Evolutionary conservation across 2,113 vertebrate genomes (phyloP).

Genomic region (Ammodytes dubius): DNA sequence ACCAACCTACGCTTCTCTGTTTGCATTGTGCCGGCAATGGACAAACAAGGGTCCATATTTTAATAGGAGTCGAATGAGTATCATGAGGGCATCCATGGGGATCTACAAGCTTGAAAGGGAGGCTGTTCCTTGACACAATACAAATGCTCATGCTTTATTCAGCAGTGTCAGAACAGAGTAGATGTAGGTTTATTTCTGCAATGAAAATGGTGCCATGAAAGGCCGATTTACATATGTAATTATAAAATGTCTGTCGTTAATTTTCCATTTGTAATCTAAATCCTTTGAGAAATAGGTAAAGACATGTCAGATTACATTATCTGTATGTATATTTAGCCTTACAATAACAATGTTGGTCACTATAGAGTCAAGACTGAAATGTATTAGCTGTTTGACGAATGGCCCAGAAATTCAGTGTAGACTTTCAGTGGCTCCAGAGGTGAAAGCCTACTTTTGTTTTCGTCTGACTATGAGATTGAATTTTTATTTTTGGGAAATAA

Average conservation of each 20-base stretch:
- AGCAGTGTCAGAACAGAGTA: too few relatives aligned
- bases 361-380: background rate
- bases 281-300: background rate
- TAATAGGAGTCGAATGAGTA: conserved; percentile 1
- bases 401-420: background rate
- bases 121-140: background rate
- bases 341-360: background rate
- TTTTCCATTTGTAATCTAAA: background rate
- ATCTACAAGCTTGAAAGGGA: background rate
- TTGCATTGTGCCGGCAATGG: background rate
- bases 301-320: background rate
- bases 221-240: background rate
- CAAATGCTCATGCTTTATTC: background rate
- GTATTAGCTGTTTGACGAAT: background rate
- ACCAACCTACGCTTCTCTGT: background rate
- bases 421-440: too few relatives aligned
- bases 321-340: background rate
- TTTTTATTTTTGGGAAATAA: background rate
- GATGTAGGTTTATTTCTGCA: background rate
- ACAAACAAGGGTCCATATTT: background rate
- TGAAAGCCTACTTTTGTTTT: too few relatives aligned
- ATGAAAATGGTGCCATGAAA: background rate
- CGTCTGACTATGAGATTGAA: too few relatives aligned
- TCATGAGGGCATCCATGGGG: background rate
- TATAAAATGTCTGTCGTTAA: background rate